These are phyloP conservation scores for Leiothrix lutea DNA, from an alignment of 2,113 vertebrate genomes.

Conservation along the genomic window DNA sequence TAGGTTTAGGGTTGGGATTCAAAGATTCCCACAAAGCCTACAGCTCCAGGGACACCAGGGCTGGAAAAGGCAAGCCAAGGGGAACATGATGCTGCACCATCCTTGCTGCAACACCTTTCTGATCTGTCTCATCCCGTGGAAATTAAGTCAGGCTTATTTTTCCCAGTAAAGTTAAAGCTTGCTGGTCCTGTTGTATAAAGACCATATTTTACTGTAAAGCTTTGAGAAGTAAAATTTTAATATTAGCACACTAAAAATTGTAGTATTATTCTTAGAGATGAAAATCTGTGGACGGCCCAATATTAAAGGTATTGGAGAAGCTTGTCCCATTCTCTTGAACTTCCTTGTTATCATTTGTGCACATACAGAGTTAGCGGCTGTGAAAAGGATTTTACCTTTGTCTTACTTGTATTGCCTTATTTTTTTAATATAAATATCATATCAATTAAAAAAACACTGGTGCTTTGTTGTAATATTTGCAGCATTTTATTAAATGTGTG, in stretches of 20 bases:
- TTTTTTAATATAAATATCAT: background rate
- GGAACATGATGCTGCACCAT: fast-evolving
- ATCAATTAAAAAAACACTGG: background rate
- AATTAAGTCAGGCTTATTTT: background rate
- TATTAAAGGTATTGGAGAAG: background rate
- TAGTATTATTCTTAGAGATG: background rate
- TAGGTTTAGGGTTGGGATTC: background rate
- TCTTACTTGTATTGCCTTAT: background rate
- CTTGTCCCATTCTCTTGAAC: background rate
- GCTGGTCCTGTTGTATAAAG: background rate
- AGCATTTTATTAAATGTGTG: background rate
- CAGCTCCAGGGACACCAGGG: background rate
- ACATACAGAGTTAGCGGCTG: background rate
- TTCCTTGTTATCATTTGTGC: background rate
- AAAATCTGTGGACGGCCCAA: background rate
- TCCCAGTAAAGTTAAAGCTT: background rate
- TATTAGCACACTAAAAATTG: background rate
- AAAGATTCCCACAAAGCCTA: background rate
- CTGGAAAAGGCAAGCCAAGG: background rate
- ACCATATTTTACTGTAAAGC: background rate
- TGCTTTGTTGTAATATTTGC: background rate
- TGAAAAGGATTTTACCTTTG: background rate
- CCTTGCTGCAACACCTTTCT: background rate
- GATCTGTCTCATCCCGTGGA: background rate
- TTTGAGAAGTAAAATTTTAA: background rate